Percentiles rank a stretch among this genome's conserved stretches.
These are phyloP conservation scores for Plotosus lineatus DNA, from an alignment of 2,113 vertebrate genomes.

Conservation along the genomic window DNA sequence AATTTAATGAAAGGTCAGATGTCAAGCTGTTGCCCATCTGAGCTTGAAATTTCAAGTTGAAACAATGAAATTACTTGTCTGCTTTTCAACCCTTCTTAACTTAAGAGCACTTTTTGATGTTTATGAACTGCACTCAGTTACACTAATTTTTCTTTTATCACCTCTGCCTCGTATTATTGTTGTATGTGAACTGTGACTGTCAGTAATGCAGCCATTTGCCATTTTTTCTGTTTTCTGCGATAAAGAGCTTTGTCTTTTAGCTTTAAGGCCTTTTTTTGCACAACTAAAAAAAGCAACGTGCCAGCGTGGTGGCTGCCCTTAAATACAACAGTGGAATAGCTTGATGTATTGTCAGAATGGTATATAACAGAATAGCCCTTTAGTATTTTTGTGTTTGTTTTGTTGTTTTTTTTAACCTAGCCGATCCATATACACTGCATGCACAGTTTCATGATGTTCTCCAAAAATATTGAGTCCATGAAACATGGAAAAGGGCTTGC, in stretches of 20 bases:
- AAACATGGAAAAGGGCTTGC: background rate
- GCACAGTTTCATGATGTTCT: background rate
- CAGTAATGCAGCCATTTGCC: background rate
- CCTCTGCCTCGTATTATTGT: background rate
- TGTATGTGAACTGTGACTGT: background rate
- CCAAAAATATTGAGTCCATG: background rate
- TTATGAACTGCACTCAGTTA: background rate
- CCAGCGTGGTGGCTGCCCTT: slow-evolving; percentile 33
- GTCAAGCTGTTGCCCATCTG: background rate
- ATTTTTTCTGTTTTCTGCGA: slow-evolving; percentile 23
- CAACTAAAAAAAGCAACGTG: slow-evolving; percentile 39
- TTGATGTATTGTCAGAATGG: slow-evolving; percentile 7
- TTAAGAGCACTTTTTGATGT: background rate
- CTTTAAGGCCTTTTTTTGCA: slow-evolving; percentile 5
- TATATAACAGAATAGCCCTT: slow-evolving; percentile 14
- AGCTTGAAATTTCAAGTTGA: background rate
- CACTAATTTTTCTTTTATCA: background rate
- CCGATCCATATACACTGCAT: background rate
- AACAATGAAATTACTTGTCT: background rate
- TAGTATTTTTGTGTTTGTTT: too few relatives aligned
- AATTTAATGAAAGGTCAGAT: background rate
- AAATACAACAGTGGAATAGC: slow-evolving; percentile 16
- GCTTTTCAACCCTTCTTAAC: background rate
- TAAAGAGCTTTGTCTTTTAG: slow-evolving; percentile 33
- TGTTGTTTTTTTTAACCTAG: background rate